A percentile compares a stretch with the other conserved stretches of the same genome.
These are phyloP conservation scores for Zosterops japonicus DNA, from an alignment of 2,113 vertebrate genomes.

Conservation along the genomic window DNA sequence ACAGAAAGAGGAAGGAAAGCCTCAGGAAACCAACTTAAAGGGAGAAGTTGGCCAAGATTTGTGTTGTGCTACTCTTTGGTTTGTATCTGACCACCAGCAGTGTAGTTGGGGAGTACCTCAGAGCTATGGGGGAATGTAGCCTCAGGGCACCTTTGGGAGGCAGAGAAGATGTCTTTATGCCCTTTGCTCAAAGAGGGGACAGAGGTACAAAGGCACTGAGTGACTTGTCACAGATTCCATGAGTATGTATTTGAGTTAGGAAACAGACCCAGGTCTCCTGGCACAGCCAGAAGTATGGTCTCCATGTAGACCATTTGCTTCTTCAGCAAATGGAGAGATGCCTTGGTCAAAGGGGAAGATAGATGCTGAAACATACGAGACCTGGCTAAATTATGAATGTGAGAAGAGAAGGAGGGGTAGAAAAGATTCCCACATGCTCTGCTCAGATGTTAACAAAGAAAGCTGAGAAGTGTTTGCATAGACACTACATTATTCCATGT, in stretches of 20 bases:
- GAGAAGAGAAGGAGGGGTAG: conserved; percentile 33
- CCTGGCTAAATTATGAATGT: conserved; percentile 62
- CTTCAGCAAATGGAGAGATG: not conserved
- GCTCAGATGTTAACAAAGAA: conserved; percentile 77
- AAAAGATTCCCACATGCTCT: conserved; percentile 69
- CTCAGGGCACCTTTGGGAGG: not conserved
- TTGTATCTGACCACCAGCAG: conserved; percentile 3
- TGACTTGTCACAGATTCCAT: not conserved
- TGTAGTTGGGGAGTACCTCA: not conserved
- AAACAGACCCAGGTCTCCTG: not conserved
- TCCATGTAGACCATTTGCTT: not conserved
- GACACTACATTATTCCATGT: conserved; percentile 72
- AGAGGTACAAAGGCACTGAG: not conserved
- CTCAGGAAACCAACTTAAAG: conserved; percentile 6
- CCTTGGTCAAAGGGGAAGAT: not conserved
- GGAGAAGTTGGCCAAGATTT: not conserved
- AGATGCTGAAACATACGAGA: not conserved
- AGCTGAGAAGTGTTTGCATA: conserved; percentile 75
- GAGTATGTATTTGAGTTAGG: not conserved
- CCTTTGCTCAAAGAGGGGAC: not conserved
- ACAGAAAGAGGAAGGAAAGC: conserved; percentile 37
- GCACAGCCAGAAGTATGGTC: not conserved
- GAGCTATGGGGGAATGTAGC: not conserved
- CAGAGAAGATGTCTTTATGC: conserved; percentile 12
- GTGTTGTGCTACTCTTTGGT: not conserved